Evolutionary conservation across 1,140 invertebrate genomes (phyloP).

Genomic region (Hetaerina americana): DNA sequence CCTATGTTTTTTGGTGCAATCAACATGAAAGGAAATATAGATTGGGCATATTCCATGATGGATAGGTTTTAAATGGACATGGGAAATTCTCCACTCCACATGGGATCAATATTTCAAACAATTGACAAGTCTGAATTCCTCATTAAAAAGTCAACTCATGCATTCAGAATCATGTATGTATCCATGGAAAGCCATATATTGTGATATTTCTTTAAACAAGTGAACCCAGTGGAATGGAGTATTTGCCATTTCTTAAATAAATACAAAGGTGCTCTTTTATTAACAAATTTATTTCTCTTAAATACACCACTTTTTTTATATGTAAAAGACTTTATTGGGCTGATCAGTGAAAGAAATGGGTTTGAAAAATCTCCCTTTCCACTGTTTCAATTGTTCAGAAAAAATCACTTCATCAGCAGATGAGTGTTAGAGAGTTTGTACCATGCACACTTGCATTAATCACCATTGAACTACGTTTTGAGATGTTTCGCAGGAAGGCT

Average conservation of each 20-base stretch:
- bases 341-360: too few species aligned
- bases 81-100: slow-evolving; percentile 20
- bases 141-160: too few species aligned
- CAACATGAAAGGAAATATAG: too few species aligned
- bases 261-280: neutral
- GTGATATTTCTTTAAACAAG: neutral
- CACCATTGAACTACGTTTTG: too few species aligned
- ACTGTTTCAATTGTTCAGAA: neutral
- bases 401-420: neutral
- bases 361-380: neutral
- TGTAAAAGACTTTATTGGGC: neutral
- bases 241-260: neutral
- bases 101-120: neutral
- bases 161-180: neutral
- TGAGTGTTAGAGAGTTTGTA: too few species aligned
- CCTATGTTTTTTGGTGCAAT: too few species aligned
- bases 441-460: too few species aligned
- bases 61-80: slow-evolving; percentile 18
- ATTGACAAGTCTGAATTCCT: too few species aligned
- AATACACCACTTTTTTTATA: neutral
- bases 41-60: slow-evolving; percentile 37
- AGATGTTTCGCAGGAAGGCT: too few species aligned
- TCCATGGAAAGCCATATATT: neutral
- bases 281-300: neutral
- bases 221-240: neutral